Evolutionary conservation across 2,888 invertebrate species (phyloP), one percentile per base, ranked within the genome.

Genomic region (Campaea margaritaria): DNA sequence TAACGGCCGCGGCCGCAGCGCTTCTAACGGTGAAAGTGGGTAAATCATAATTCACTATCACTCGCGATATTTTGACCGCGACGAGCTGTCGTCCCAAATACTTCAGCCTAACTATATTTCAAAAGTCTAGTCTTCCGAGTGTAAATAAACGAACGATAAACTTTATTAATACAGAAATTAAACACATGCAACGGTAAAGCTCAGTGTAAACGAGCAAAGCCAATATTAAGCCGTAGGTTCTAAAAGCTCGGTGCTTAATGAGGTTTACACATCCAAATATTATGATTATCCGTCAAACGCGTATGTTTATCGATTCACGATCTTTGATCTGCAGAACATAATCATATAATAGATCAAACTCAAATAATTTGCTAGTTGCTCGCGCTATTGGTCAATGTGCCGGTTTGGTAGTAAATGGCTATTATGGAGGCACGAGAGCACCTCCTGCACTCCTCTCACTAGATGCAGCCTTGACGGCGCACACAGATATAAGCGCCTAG

Each of bases 1-100:
- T 38, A n/a, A 47, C 8, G 11, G 34, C 8, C 36, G 9, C n/a
- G n/a, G 11, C 16, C 2, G 16, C n/a, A n/a, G n/a, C n/a, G n/a
- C n/a, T n/a, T n/a, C n/a, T n/a, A n/a, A 14, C n/a, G 34, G 52
- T 43, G 44, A 56, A 56, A 56, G 55, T 48, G 12, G 34, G 46
- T 34, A 11, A 12, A 34, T n/a, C 3, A 34, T 14, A 39, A 39
- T 39, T 39, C 14, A n/a, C 39, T 15, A 15, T 36, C 9, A 27
- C 15, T n/a, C 31, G 28, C 16, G 54, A 54, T 41, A 47, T 55
- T 42, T 34, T 12, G 12, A 10, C 53, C 46, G 13, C 39, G 14
- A 10, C 0, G 31, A 36, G 27, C 13, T 2, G 36, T 28, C 34
- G 34, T 34, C 47, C 42, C 42, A 41, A 16, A 46, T 36, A 46